Evolutionary conservation across 2,888 invertebrate genomes (phyloP).

Genomic region (Lobophora halterata): DNA sequence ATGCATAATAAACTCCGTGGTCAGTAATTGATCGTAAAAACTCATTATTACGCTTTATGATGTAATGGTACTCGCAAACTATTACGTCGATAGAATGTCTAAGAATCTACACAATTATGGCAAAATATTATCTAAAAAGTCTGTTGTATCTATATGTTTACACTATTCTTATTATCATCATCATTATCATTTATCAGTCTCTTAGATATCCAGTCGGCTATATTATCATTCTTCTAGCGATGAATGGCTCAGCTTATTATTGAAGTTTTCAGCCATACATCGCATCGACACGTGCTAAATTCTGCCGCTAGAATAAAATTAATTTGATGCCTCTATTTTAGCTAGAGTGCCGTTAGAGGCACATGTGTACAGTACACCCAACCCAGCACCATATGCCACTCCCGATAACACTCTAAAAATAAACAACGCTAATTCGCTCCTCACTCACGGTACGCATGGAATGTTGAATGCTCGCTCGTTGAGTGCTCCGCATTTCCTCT

Average conservation of each 20-base stretch:
- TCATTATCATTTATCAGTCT: conserved; percentile 21
- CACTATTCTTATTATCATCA: conserved; percentile 6
- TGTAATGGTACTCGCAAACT: conserved; percentile 3
- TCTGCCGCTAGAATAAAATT: conserved; percentile 34
- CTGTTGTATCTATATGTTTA: conserved; percentile 12
- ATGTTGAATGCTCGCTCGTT: conserved; percentile 48
- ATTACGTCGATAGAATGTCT: conserved; percentile 25
- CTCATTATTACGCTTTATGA: conserved; percentile 31
- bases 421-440: conserved; percentile 60
- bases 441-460: conserved; percentile 54
- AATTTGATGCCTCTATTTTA: conserved; percentile 41
- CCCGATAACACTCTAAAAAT: conserved; percentile 64
- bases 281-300: conserved; percentile 30
- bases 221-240: conserved; percentile 27
- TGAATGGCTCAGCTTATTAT: conserved; percentile 29
- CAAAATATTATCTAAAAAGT: conserved; percentile 7
- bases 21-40: conserved; percentile 42
- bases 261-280: conserved; percentile 34
- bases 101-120: conserved; percentile 27
- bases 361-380: conserved; percentile 63
- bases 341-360: conserved; percentile 39
- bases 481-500: conserved; percentile 55
- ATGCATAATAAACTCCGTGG: conserved; percentile 32
- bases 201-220: conserved; percentile 19
- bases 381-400: conserved; percentile 51